Conservation (phyloP, 1,140 invertebrate genomes). For the Hypothenemus hampei region DNA sequence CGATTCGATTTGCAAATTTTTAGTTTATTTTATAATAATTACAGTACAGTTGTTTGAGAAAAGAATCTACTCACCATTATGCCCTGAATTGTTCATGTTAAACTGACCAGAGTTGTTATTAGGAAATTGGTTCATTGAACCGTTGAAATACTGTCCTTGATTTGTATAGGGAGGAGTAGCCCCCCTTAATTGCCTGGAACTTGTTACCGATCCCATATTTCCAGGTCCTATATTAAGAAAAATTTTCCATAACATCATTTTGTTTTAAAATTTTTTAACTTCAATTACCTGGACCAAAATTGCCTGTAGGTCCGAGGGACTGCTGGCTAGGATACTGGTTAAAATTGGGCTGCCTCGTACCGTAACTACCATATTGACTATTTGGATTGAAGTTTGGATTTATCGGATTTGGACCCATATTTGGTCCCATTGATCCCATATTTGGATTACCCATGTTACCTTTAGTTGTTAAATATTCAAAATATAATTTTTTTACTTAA, state of each 20-base stretch:
- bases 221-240: constrained; percentile 45
- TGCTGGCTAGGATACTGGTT: constrained; percentile 66
- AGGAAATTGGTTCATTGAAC: constrained; percentile 51
- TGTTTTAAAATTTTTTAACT: too few relatives aligned
- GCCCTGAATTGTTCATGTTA: constrained; percentile 42
- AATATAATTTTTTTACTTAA: too few relatives aligned
- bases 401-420: constrained; percentile 27
- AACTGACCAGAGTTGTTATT: constrained; percentile 37
- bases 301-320: constrained; percentile 50
- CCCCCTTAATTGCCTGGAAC: constrained; percentile 52
- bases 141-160: constrained; percentile 58
- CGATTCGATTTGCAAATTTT: too few relatives aligned
- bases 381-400: constrained; percentile 50
- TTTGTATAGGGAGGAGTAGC: constrained; percentile 61
- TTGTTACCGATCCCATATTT: constrained; percentile 42
- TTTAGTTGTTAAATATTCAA: too few relatives aligned
- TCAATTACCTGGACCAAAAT: constrained; percentile 10
- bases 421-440: constrained; percentile 32
- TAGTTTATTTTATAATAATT: too few relatives aligned
- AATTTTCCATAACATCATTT: not conserved
- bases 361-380: constrained; percentile 55
- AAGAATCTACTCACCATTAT: constrained; percentile 38
- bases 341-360: constrained; percentile 57
- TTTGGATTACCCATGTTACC: constrained; percentile 34
- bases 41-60: too few relatives aligned